Evolutionary conservation across 2,888 invertebrate species (phyloP), one percentile per base, ranked within the genome.

Genomic region (Gymnocheta viridis): DNA sequence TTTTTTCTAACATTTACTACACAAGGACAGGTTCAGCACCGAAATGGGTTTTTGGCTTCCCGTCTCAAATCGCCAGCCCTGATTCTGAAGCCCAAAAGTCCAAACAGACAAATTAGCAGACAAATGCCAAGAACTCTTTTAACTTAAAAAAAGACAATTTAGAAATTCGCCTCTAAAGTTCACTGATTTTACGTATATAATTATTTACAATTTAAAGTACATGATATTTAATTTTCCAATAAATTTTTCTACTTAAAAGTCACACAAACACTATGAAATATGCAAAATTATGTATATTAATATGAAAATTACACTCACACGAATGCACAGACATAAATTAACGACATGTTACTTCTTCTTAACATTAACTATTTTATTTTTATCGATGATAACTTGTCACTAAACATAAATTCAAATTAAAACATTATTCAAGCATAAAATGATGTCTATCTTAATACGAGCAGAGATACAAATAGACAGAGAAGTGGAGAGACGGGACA

Each of bases 391-490:
- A 38, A n/a, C 76, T 80, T 83, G 74, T 72, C 80, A 72, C 70
- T 80, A 76, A 66, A 77, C 60, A 84, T 77, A 80, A 84, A 77
- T 77, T 84, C 38, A 80, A 80, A 84, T 84, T 84, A 72, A 77
- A 80, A 67, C 38, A 80, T 84, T 77, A 76, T 84, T 80, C 83
- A 80, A 44, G 60, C 77, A 80, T 80, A 77, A 84, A 77, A 70
- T 77, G 54, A 72, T 77, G 51, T 77, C 58, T 80, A 77, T 76
- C 60, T 80, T 58, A 67, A 77, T 67, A 38, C 32, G 62, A 58
- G 44, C 70, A 38, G 29, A 47, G 29, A 44, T 32, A 47, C 35
- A 17, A 44, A 35, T 9, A 17, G 47, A 32, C 12, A 64, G 12
- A n/a, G 29, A 51, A 14, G 22, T 12, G 27, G 27, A 49, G 17